Conservation (phyloP, 2,797 vertebrate genomes). For the Podargus strigoides region DNA sequence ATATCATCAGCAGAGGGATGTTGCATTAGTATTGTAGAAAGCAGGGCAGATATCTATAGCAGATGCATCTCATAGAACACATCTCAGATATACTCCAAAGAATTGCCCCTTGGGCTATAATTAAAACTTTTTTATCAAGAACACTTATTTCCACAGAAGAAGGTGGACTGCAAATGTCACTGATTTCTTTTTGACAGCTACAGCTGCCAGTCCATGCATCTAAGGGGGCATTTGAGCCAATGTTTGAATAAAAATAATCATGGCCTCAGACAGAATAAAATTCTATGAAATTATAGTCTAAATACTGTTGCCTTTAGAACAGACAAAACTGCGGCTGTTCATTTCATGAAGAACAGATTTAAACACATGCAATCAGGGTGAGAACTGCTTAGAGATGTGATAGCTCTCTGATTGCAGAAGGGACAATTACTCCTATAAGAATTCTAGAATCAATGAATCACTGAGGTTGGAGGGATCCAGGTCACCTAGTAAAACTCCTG, state of each 20-base stretch:
- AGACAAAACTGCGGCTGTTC: slow-evolving; percentile 18
- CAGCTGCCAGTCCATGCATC: neutral
- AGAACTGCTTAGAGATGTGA: neutral
- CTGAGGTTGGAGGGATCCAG: neutral
- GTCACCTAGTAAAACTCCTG: neutral
- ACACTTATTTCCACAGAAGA: neutral
- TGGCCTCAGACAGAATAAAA: neutral
- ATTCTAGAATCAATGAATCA: neutral
- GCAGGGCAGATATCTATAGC: neutral
- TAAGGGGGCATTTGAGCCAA: neutral
- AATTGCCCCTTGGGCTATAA: neutral
- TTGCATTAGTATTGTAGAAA: neutral
- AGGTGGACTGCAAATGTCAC: neutral
- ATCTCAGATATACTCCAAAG: neutral
- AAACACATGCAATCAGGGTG: neutral
- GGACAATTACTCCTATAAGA: neutral
- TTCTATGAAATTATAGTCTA: neutral
- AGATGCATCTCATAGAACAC: neutral
- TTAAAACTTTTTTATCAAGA: neutral
- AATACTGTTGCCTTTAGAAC: slow-evolving; percentile 12
- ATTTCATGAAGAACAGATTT: neutral
- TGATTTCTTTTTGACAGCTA: neutral
- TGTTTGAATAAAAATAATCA: slow-evolving; percentile 17
- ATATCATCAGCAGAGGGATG: neutral
- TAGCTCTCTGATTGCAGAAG: neutral